Evolutionary conservation across 1,140 invertebrate species (phyloP), one percentile per base, ranked within the genome.

Genomic region (Oedothorax gibbosus): DNA sequence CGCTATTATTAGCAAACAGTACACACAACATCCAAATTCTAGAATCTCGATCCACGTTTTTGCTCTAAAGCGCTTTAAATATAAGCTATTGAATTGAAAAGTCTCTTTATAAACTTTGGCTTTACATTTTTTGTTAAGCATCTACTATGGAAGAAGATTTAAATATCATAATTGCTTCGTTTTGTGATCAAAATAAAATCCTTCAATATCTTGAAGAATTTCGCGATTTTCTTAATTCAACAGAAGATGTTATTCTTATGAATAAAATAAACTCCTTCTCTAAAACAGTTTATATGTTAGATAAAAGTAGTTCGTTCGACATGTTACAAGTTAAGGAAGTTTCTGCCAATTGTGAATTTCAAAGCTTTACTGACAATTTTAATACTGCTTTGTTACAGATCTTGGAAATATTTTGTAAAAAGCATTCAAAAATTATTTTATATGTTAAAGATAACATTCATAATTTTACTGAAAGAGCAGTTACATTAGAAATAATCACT

Each of bases 151-250:
- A 71, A 6, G n/a, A 53, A 53, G 54, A 6, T 71, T 71, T 53
- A 7, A 20, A 54, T 11, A 9, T 53, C 54, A 18, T 71, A 7
- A 71, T 18, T 20, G 14, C 12, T 15, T 14, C 12, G 12, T 77
- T 77, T 51, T 65, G 8, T 50, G 49, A 77, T 64, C 11, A 64
- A 51, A 21, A 64, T 0, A 77, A 64, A 77, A 7, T 65, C 18
- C 53, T 77, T 6, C 56, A 77, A 50, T 77, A 51, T 64, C 65
- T 65, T 65, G 7, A 14, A 51, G 57, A 64, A 12, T 77, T 77
- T 65, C 75, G 57, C 18, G 35, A 20, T 50, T 21, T 12, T 18
- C 35, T 77, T 20, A 11, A 20, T 20, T n/a, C 18, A 51, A 20
- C 60, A 20, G 35, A 77, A 20, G 21, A 64, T 18, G 57, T 54